A percentile compares a stretch with the other conserved stretches of the same genome.
Evolutionary conservation across 1,140 invertebrate genomes (phyloP).

Genomic region (Philopotamus ludificatus): DNA sequence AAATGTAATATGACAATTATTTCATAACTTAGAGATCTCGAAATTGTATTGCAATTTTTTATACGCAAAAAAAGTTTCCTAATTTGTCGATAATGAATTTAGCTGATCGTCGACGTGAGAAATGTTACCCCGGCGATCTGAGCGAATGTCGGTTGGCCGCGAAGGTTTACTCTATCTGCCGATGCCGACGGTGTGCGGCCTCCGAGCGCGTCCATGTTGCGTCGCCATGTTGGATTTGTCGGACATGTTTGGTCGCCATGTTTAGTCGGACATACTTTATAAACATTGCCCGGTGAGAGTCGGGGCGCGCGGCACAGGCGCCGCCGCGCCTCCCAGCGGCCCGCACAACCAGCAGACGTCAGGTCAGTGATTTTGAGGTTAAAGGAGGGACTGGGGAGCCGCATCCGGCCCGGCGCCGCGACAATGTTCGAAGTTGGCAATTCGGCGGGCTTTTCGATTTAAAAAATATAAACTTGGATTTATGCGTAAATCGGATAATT

Average conservation of each 20-base stretch:
- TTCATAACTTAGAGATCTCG: too few relatives aligned
- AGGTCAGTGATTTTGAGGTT: background rate
- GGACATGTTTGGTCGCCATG: constrained; percentile 60
- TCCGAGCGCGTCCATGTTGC: constrained; percentile 54
- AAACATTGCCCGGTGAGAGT: constrained; percentile 11
- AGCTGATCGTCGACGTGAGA: too few relatives aligned
- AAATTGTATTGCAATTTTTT: too few relatives aligned
- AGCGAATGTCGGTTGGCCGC: background rate
- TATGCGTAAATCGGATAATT: too few relatives aligned
- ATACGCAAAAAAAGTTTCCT: too few relatives aligned
- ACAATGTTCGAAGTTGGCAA: background rate
- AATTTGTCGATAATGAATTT: too few relatives aligned
- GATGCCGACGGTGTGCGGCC: constrained; percentile 41
- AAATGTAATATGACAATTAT: too few relatives aligned
- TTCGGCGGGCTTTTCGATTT: too few relatives aligned
- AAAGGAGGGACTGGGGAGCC: background rate
- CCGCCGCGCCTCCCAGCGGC: background rate
- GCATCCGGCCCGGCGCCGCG: too few relatives aligned
- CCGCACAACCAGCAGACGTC: background rate
- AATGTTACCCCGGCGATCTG: background rate
- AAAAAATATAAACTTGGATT: too few relatives aligned
- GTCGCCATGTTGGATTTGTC: constrained; percentile 59
- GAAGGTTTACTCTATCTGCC: background rate
- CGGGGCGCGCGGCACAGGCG: background rate
- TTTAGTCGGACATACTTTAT: constrained; percentile 48